phyloP scores from a whole-genome alignment of 2,113 vertebrate species.

The Rhinopomastus cyanomelas region DNA sequence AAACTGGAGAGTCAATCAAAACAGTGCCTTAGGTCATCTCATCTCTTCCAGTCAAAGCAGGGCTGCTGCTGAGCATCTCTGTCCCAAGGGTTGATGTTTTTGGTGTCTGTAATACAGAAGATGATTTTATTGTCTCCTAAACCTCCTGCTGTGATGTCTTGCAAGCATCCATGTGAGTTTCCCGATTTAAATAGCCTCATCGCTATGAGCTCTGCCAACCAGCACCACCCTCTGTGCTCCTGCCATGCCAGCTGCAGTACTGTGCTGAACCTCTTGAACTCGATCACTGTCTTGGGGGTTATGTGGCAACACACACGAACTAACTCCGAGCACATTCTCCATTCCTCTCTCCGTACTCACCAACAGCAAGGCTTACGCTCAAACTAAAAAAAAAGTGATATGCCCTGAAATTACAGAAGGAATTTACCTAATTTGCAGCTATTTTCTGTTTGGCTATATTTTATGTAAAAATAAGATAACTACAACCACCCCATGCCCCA shows the following conservation, averaged over 20 bases:
- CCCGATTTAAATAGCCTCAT: not conserved
- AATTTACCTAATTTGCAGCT: not conserved
- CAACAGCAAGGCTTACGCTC: not conserved
- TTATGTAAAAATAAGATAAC: not conserved
- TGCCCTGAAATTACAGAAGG: not conserved
- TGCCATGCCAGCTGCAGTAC: not conserved
- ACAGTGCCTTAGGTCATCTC: not conserved
- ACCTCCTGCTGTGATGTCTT: not conserved
- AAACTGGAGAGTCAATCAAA: slow-evolving; percentile 24
- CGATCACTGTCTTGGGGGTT: not conserved
- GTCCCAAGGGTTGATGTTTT: not conserved
- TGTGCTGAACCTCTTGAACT: not conserved
- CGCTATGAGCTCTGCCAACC: not conserved
- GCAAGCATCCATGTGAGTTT: not conserved
- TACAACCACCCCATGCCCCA: not conserved
- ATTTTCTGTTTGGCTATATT: not conserved
- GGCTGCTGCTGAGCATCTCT: not conserved
- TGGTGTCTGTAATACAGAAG: not conserved
- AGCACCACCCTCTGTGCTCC: not conserved
- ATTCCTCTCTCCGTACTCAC: not conserved
- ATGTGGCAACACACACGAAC: fast-evolving
- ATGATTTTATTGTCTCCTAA: not conserved
- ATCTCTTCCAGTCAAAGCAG: not conserved
- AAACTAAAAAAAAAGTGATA: not conserved
- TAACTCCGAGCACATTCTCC: not conserved